A percentile compares a stretch with the other conserved stretches of the same genome.
Evolutionary conservation across 2,888 invertebrate genomes (phyloP).

Genomic region (Epinotia brunnichana): DNA sequence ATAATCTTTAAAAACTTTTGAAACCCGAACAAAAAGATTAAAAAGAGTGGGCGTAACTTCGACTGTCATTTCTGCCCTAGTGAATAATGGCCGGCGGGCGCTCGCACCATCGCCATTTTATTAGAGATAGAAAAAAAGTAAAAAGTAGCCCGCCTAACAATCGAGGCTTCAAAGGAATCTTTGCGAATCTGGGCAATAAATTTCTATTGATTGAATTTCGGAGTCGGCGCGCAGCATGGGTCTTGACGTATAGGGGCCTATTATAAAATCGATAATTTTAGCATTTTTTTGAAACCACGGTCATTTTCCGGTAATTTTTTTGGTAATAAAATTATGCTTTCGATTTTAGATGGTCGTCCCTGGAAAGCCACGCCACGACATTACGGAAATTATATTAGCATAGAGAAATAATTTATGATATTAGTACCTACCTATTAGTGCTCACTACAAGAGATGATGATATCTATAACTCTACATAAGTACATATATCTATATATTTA

Average conservation of each 20-base stretch:
- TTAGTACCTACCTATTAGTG: too few relatives aligned
- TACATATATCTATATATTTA: too few relatives aligned
- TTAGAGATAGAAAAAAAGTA: conserved; percentile 61
- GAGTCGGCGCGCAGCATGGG: conserved; percentile 65
- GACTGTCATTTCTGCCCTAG: conserved; percentile 74
- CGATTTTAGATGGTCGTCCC: neutral
- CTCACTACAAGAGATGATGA: too few relatives aligned
- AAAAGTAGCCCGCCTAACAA: conserved; percentile 67
- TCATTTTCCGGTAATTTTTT: conserved; percentile 48
- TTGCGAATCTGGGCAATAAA: conserved; percentile 82
- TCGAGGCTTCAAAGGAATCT: conserved; percentile 73
- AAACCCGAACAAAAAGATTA: conserved; percentile 72
- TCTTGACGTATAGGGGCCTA: conserved; percentile 80
- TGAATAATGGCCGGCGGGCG: conserved; percentile 71
- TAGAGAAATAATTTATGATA: too few relatives aligned
- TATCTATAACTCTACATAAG: too few relatives aligned
- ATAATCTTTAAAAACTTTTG: conserved; percentile 81
- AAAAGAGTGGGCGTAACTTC: conserved; percentile 81
- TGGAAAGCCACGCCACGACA: neutral
- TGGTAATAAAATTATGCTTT: conserved; percentile 21
- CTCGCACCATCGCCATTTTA: conserved; percentile 76
- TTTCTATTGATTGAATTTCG: conserved; percentile 81
- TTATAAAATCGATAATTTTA: conserved; percentile 75
- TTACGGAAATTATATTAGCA: too few relatives aligned
- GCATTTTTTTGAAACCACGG: conserved; percentile 56